A percentile compares a stretch with the other conserved stretches of the same genome.
These are phyloP conservation scores for Exocentrus adspersus DNA, from an alignment of 2,888 invertebrate species.

Conservation along the genomic window DNA sequence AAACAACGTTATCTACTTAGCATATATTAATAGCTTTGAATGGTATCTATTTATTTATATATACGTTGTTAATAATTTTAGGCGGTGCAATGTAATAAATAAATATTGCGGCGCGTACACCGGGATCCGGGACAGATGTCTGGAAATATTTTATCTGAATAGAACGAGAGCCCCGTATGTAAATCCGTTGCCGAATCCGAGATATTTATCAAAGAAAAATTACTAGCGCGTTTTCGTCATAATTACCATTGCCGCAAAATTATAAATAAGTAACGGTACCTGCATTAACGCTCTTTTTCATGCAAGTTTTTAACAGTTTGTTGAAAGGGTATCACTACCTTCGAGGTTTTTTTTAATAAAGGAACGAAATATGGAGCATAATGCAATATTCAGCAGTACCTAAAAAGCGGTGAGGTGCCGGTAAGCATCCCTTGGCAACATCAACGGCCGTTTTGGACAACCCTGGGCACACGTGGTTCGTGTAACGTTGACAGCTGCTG, in stretches of 20 bases:
- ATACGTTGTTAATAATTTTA: too few species aligned
- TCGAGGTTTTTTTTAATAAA: too few species aligned
- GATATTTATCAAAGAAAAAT: neutral
- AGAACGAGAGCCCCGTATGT: neutral
- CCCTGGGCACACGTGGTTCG: constrained; percentile 57
- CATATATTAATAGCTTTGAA: too few species aligned
- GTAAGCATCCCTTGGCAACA: constrained; percentile 13
- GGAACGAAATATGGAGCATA: too few species aligned
- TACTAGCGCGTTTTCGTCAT: neutral
- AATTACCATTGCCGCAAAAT: neutral
- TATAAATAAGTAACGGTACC: neutral
- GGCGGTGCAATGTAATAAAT: neutral
- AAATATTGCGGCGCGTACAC: too few species aligned
- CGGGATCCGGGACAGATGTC: neutral
- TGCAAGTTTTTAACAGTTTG: neutral
- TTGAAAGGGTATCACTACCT: too few species aligned
- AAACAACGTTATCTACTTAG: too few species aligned
- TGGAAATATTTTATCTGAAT: neutral
- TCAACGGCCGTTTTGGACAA: constrained; percentile 44
- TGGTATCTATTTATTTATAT: too few species aligned
- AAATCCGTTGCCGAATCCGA: neutral
- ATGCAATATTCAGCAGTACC: too few species aligned
- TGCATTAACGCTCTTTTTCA: neutral
- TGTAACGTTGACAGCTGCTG: constrained; percentile 57
- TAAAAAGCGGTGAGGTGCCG: too few species aligned